phyloP scores from a whole-genome alignment of 2,888 invertebrate species.

The Agrochola litura region DNA sequence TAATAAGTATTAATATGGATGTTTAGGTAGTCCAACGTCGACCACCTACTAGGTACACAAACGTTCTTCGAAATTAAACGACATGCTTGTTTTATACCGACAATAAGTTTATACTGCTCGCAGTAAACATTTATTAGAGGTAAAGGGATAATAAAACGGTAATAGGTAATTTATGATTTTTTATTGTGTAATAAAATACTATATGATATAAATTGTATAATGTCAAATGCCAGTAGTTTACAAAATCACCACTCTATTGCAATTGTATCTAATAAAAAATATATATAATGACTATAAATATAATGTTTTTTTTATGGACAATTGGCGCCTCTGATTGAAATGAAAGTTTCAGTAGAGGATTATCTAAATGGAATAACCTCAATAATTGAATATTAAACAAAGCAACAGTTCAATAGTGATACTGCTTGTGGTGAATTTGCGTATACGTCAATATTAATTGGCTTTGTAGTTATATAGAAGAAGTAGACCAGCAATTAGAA shows the following conservation, averaged over 20 bases:
- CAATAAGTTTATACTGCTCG: conserved; percentile 30
- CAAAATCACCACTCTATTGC: conserved; percentile 10
- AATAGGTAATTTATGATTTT: conserved; percentile 3
- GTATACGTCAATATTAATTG: not conserved
- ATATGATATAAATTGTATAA: not conserved
- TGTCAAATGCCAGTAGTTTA: not conserved
- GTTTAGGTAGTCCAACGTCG: not conserved
- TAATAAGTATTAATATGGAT: not conserved
- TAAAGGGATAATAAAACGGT: conserved; percentile 15
- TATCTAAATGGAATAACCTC: not conserved
- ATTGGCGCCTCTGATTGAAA: not conserved
- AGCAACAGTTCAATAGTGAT: not conserved
- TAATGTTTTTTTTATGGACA: conserved; percentile 1
- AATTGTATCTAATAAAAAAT: not conserved
- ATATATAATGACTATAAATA: not conserved
- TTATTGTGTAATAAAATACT: conserved; percentile 18
- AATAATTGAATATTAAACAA: not conserved
- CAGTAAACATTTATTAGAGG: conserved; percentile 20
- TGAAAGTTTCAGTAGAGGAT: not conserved
- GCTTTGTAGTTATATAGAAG: not conserved
- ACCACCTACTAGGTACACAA: not conserved
- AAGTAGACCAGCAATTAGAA: not conserved
- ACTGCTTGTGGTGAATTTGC: not conserved
- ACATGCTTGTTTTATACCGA: conserved; percentile 7
- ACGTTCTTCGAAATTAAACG: not conserved